Evolutionary conservation across 1,140 invertebrate genomes (phyloP), one percentile per base, ranked within the genome.

Genomic region (Thaumatotibia leucotreta): DNA sequence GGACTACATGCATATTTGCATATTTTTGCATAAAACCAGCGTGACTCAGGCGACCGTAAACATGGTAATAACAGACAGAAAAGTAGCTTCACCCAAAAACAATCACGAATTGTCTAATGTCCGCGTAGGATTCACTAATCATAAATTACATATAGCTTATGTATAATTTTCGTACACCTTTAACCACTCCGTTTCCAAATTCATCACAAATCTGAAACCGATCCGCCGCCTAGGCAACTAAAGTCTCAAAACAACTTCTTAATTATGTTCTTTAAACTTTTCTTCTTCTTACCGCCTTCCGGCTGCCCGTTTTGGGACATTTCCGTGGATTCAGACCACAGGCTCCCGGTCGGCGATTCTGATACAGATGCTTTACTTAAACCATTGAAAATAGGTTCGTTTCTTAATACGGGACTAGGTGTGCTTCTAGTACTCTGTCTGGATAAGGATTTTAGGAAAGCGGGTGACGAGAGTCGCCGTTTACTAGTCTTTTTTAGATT

Each of bases 181-280:
- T 45, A 6, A 0, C 6, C n/a, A 45, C 35, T 45, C 10, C 6
- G n/a, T 39, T n/a, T 14, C 11, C 5, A n/a, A n/a, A 14, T 17
- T 45, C 24, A 58, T 58, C 52, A 58, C 52, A 58, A 58, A 29
- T 58, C 52, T 58, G 52, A 29, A 58, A 58, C 52, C 52, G 52
- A 58, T 20, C 24, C 74, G 68, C 74, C 76, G 73, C 75, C 65
- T 72, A 72, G 71, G 72, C 33, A 74, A 27, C 35, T 80, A 73
- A 75, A 70, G 74, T 65, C 72, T 93, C 91, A 94, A 90, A 94
- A 94, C 82, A 94, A 91, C 89, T 94, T 94, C 75, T 92, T 94
- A 74, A 94, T 91, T 84, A 94, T 94, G 88, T 93, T 94, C 75
- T 92, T 94, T 45, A 94, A 77, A 72, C 80, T 93, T 92, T 88